Percentiles rank a stretch among this genome's conserved stretches.
Conservation (phyloP, 2,888 invertebrate genomes). For the Drosophila multiciliata region DNA sequence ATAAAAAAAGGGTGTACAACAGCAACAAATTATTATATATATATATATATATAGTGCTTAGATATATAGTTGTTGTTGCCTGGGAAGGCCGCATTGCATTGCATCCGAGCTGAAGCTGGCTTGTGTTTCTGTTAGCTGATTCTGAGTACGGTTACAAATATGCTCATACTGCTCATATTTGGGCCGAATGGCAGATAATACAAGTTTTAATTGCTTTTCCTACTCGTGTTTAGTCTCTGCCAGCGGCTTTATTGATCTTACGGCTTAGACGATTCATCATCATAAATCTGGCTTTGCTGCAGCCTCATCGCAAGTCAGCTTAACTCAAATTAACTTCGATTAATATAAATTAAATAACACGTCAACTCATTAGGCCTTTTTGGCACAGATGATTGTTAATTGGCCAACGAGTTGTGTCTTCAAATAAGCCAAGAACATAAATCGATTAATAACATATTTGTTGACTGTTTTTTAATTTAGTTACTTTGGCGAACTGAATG, state of each 20-base stretch:
- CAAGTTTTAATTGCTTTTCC: conserved; percentile 31
- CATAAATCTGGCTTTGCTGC: conserved; percentile 23
- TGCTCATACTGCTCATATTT: conserved; percentile 20
- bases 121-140: not conserved
- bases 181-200: conserved; percentile 12
- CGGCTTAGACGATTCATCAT: conserved; percentile 32
- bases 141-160: conserved; percentile 1
- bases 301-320: conserved; percentile 1
- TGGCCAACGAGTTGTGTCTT: not conserved
- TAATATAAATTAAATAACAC: conserved; percentile 13
- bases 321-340: not conserved
- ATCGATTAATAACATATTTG: not conserved
- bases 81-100: conserved; percentile 31
- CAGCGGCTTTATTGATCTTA: conserved; percentile 37
- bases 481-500: not conserved
- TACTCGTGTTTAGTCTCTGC: conserved; percentile 22
- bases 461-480: no score
- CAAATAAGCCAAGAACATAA: not conserved
- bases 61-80: conserved; percentile 42
- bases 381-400: not conserved
- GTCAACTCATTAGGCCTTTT: not conserved
- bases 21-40: conserved; percentile 25
- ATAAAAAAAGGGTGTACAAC: conserved; percentile 34
- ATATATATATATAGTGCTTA: conserved; percentile 9
- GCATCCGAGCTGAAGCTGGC: conserved; percentile 1